Evolutionary conservation across 2,113 vertebrate genomes (phyloP).

Genomic region (Nothobranchius kuhntae): DNA sequence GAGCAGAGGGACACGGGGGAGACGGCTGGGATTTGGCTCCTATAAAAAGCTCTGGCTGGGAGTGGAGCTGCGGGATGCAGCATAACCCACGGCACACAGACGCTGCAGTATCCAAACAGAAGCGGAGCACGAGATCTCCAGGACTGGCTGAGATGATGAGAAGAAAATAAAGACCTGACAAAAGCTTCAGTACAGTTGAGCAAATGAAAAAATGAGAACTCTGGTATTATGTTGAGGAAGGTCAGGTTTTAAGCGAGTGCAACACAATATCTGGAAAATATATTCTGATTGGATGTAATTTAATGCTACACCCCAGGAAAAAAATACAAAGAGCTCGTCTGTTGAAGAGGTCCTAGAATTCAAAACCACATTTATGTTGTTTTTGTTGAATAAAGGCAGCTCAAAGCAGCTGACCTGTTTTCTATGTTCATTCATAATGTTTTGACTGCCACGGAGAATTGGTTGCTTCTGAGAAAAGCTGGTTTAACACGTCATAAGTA

Average conservation of each 20-base stretch:
- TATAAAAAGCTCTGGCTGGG: slow-evolving; percentile 37
- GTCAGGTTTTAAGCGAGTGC: slow-evolving; percentile 16
- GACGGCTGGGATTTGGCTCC: slow-evolving; percentile 20
- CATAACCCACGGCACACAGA: slow-evolving; percentile 21
- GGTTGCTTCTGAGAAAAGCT: no score
- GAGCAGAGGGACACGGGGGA: background rate
- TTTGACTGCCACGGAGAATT: no score
- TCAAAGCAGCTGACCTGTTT: no score
- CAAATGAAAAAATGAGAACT: background rate
- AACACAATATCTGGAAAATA: no score
- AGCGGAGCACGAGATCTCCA: background rate
- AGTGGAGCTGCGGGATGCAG: slow-evolving; percentile 22
- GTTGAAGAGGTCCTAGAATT: background rate
- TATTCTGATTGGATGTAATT: no score
- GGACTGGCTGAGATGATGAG: slow-evolving; percentile 5
- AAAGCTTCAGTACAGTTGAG: slow-evolving; percentile 21
- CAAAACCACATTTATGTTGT: no score
- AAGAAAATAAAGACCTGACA: slow-evolving; percentile 26
- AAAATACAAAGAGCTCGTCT: background rate
- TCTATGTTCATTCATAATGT: no score
- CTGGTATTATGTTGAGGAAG: background rate
- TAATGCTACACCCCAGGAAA: background rate
- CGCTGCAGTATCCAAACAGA: slow-evolving; percentile 33
- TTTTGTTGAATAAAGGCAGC: no score
- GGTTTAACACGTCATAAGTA: no score